Conservation (phyloP, 2,113 vertebrate species). For the Apistogramma diplotaenia region DNA sequence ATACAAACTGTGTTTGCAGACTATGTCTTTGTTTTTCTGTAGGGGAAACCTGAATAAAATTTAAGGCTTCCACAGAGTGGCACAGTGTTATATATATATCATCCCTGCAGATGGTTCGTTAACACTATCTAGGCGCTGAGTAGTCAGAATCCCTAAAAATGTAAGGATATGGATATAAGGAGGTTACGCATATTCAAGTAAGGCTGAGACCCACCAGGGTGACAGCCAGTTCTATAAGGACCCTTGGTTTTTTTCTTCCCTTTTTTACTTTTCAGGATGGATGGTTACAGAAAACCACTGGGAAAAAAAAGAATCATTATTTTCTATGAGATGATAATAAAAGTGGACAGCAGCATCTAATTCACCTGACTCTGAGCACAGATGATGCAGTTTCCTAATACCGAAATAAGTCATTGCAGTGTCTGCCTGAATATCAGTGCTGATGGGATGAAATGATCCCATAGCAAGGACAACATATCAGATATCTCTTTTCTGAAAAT, state of each 20-base stretch:
- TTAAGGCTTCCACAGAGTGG: not conserved
- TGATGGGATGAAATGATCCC: not conserved
- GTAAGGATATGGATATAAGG: constrained; percentile 4
- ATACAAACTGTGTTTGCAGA: not conserved
- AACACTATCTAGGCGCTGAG: not conserved
- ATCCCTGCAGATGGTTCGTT: not conserved
- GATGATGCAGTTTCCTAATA: not conserved
- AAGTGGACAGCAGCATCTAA: constrained; percentile 21
- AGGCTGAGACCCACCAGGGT: constrained; percentile 11
- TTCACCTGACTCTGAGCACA: constrained; percentile 12
- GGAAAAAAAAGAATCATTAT: constrained; percentile 14
- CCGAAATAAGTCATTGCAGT: not conserved
- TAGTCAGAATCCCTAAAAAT: constrained; percentile 15
- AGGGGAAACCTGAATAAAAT: not conserved
- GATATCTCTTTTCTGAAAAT: not conserved
- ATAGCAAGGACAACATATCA: not conserved
- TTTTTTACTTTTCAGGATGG: not conserved
- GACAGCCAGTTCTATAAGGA: not conserved
- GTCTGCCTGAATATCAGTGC: not conserved
- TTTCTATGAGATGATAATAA: constrained; percentile 26
- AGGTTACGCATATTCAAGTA: constrained; percentile 5
- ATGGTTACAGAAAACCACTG: constrained; percentile 5
- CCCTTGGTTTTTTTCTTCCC: not conserved
- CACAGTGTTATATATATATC: not conserved
- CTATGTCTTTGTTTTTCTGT: not conserved